Base-by-base conservation (phyloP, 2,113 vertebrate species). In the Phalacrocorax aristotelis region DNA sequence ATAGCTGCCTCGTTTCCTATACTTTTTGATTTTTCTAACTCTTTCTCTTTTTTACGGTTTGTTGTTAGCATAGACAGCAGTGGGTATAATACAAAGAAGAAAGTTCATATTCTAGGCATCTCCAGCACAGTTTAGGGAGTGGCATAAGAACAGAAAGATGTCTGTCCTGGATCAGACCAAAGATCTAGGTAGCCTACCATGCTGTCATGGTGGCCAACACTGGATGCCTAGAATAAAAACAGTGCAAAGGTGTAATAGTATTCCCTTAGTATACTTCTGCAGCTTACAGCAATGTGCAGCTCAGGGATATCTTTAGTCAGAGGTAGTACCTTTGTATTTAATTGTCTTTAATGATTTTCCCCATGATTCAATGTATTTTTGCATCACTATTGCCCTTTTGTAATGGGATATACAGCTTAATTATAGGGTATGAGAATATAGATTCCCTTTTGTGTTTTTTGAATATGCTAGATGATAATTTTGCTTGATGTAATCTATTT, bases 211-310 rank as follows among this genome's bases (percentile, higher is more conserved):
- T 62, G 91, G 10, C 49, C 85, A 80, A 3, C 6, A 82, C 26
- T 22, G 27, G 17, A 34, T 69, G 13, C 14, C 26, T 57, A 30
- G 12, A 10, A 36, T 11, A n/a, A 77, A 77, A 83, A 0, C 19
- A 79, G 21, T 0, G 0, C 9, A 14, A 51, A 83, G 3, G 11
- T 57, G 23, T 3, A 52, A 13, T 3, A 61, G 11, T 10, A 40
- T 7, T 83, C 23, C 34, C 18, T 20, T 57, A 29, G 7, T 15
- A 40, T 44, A 36, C 21, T 90, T 79, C 20, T 80, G 66, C 49
- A 89, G n/a, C 16, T 92, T 48, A 16, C 38, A 83, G 14, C 20
- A 69, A 15, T 29, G 29, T 49, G 51, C 23, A 71, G 38, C 34
- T 92, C 61, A 29, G 42, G 23, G 21, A n/a, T 70, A 5, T 52